Percentiles rank a stretch among this genome's conserved stretches.
phyloP scores from a whole-genome alignment of 2,113 vertebrate species.

The rat (Rattus norvegicus) region DNA sequence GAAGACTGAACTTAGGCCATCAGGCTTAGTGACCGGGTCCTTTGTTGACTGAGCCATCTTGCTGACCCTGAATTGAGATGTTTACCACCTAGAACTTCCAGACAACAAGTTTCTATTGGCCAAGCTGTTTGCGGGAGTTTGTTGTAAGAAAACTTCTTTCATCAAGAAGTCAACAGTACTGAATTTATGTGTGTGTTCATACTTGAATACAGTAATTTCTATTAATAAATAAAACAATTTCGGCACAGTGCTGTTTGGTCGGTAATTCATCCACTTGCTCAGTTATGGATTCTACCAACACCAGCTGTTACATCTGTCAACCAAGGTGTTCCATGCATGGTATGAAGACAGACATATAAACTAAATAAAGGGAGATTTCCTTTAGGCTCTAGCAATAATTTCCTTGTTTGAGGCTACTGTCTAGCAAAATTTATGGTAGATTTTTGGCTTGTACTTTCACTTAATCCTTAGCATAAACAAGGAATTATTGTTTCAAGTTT shows the following conservation, averaged over 20 bases:
- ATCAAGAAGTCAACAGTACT: background rate
- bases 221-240: constrained; percentile 41
- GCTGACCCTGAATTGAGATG: background rate
- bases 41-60: background rate
- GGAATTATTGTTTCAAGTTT: background rate
- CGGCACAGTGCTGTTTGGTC: background rate
- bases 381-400: background rate
- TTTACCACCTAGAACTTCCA: background rate
- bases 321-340: background rate
- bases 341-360: background rate
- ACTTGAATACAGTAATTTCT: background rate
- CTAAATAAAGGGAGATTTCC: background rate
- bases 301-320: background rate
- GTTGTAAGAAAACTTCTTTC: background rate
- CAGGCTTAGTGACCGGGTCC: too few relatives aligned
- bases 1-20: background rate
- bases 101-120: background rate
- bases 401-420: background rate
- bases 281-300: constrained; percentile 19
- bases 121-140: background rate
- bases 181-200: background rate
- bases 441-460: background rate
- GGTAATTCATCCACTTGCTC: constrained; percentile 3
- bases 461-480: background rate
- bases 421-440: constrained; percentile 8